Percentiles rank a stretch among this genome's conserved stretches.
Conservation (phyloP, 1,140 invertebrate species). For the Monomorium pharaonis region DNA sequence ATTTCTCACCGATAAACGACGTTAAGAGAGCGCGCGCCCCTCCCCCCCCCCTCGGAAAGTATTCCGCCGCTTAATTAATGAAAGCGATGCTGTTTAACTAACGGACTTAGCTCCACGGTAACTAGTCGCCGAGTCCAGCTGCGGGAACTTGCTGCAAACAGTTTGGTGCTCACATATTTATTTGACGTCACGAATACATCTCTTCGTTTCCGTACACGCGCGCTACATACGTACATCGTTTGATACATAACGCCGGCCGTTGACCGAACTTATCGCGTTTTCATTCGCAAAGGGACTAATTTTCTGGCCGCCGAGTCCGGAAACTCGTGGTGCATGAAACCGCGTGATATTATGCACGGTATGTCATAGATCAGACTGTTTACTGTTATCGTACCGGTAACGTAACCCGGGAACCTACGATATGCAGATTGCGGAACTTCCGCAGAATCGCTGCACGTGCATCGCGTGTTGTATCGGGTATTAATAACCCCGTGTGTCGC, state of each 20-base stretch:
- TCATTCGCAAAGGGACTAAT: constrained; percentile 48
- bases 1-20: neutral
- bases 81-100: constrained; percentile 16
- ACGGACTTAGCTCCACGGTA: neutral
- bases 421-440: constrained; percentile 61
- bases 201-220: neutral
- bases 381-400: constrained; percentile 26
- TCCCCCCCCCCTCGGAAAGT: neutral
- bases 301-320: constrained; percentile 28
- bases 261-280: constrained; percentile 18
- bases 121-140: neutral
- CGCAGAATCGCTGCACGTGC: constrained; percentile 55
- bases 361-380: constrained; percentile 50
- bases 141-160: constrained; percentile 4
- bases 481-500: constrained; percentile 51
- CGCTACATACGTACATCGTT: too few relatives aligned
- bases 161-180: constrained; percentile 10
- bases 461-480: constrained; percentile 61
- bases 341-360: constrained; percentile 27
- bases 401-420: constrained; percentile 50
- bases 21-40: neutral
- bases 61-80: constrained; percentile 10
- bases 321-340: constrained; percentile 38
- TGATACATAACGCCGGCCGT: neutral
- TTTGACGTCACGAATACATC: constrained; percentile 2